phyloP scores from a whole-genome alignment of 2,113 vertebrate species.

The Myanophis thanlyinensis region DNA sequence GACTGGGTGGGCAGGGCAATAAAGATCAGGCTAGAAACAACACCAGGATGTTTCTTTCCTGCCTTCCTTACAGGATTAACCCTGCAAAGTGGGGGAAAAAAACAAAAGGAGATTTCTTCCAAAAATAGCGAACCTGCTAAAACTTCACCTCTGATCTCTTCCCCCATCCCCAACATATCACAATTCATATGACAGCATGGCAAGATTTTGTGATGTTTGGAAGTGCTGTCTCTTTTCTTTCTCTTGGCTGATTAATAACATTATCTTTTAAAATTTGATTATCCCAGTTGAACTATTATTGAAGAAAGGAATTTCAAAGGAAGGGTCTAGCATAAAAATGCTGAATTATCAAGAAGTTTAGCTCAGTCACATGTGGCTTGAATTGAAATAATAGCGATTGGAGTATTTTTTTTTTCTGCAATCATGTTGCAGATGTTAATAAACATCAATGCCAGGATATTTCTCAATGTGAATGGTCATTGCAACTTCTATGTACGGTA shows the following conservation, averaged over 20 bases:
- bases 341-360: neutral
- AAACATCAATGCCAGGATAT: neutral
- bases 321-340: neutral
- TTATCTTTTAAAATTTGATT: neutral
- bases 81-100: no score
- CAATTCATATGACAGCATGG: neutral
- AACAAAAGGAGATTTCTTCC: no score
- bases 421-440: neutral
- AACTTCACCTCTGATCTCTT: no score
- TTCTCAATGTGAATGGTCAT: neutral
- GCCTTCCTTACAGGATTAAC: no score
- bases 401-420: neutral
- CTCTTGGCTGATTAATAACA: neutral
- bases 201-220: slow-evolving; percentile 10
- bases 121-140: no score
- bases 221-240: neutral
- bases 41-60: no score
- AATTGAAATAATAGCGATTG: neutral
- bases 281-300: neutral
- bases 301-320: neutral
- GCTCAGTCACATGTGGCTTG: neutral
- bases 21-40: no score
- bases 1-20: no score
- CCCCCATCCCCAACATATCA: neutral
- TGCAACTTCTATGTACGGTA: neutral